A percentile compares a stretch with the other conserved stretches of the same genome.
These are phyloP conservation scores for Odontesthes bonariensis DNA, from an alignment of 2,113 vertebrate species.

Conservation along the genomic window DNA sequence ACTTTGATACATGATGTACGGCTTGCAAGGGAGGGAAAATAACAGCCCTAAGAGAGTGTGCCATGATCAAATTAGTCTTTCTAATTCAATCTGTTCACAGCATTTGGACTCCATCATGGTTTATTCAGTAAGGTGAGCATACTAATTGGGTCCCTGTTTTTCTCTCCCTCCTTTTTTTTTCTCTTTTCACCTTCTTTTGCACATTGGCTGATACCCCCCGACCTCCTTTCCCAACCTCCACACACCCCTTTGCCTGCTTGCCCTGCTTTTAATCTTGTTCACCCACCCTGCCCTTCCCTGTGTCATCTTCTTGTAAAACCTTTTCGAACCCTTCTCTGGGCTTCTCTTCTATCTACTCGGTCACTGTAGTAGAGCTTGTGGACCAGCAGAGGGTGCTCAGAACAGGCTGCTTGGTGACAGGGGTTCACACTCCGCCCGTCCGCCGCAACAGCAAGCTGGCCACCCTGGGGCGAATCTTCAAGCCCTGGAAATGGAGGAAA, in stretches of 20 bases:
- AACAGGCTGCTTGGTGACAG: conserved; percentile 91
- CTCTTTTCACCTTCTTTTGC: conserved; percentile 17
- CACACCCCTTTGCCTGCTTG: conserved; percentile 1
- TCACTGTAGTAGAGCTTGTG: conserved; percentile 85
- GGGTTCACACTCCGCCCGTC: conserved; percentile 93
- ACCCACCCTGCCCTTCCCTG: background rate
- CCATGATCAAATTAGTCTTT: conserved; percentile 66
- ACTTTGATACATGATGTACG: conserved; percentile 47
- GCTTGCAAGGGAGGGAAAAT: conserved; percentile 28
- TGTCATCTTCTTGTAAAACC: conserved; percentile 18
- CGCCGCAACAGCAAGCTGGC: conserved; percentile 97
- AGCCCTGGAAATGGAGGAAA: conserved; percentile 99
- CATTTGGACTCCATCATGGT: conserved; percentile 64
- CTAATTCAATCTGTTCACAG: conserved; percentile 72
- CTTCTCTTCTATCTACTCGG: background rate
- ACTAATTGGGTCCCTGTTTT: conserved; percentile 57
- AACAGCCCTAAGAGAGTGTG: conserved; percentile 54
- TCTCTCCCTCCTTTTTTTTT: conserved; percentile 19
- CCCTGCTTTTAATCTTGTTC: conserved; percentile 1
- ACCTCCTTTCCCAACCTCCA: background rate
- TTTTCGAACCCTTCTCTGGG: conserved; percentile 1
- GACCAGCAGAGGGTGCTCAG: conserved; percentile 90
- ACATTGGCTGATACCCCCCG: background rate
- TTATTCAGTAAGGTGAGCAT: conserved; percentile 64
- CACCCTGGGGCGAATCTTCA: conserved; percentile 95